Base-by-base conservation (phyloP, 2,113 vertebrate species). In the Recurvirostra avosetta region DNA sequence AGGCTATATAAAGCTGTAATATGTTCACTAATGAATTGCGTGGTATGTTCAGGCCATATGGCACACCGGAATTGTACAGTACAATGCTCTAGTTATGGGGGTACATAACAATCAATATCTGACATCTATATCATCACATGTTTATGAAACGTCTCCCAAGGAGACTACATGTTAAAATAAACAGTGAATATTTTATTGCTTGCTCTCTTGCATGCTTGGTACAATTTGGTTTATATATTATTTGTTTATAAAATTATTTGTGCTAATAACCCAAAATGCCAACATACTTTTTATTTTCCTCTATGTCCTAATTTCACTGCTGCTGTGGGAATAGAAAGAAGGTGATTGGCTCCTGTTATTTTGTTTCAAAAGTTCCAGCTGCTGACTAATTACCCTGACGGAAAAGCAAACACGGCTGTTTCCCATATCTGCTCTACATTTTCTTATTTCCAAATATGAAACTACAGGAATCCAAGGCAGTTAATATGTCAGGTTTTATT, bases 41-140 rank as follows among this genome's bases (percentile, higher is more conserved):
- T 92, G 84, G 91, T 76, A 92, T 95, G 89, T 76, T 88, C 74
- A 90, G 94, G 89, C 97, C 96, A 97, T 95, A 95, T 97, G 94
- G 96, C 93, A 91, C 71, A 23, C 55, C 15, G 1, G 80, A 92
- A 90, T 67, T 29, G 78, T 40, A 36, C 74, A 52, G 71, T 74
- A 85, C 81, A 82, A 82, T 43, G 74, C 80, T 96, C 66, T 77
- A 53, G 61, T 91, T 91, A 62, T 40, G 81, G 89, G 86, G 87
- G 85, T 47, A 88, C 13, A 0, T 47, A 94, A 70, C 75, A 82
- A 74, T 79, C 81, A 50, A 36, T 91, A 91, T 72, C 85, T 87
- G 91, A 95, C 89, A 63, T 56, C 14, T 79, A 36, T 73, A 92
- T 83, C 59, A 70, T 74, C 66, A 30, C 32, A 55, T 20, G 29